These are phyloP conservation scores for Semaprochilodus insignis DNA, from an alignment of 2,797 vertebrate species.

Conservation along the genomic window DNA sequence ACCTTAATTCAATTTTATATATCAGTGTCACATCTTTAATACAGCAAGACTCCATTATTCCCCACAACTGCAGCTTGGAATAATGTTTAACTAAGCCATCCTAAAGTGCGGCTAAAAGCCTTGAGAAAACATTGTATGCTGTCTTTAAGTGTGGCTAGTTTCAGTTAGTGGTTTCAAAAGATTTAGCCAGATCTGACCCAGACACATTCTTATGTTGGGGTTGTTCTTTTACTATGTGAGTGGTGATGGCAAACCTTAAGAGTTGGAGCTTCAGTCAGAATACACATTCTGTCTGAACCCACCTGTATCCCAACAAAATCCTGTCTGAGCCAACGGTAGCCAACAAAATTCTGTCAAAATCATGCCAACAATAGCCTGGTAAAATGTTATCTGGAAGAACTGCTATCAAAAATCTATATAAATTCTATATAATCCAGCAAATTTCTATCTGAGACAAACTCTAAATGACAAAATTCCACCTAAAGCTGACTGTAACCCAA, in stretches of 20 bases:
- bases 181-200: not conserved
- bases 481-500: too few species aligned
- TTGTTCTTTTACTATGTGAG: not conserved
- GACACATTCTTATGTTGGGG: not conserved
- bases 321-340: too few species aligned
- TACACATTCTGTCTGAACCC: not conserved
- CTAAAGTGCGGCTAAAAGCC: conserved; percentile 37
- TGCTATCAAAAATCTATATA: too few species aligned
- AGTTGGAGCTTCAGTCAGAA: not conserved
- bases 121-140: conserved; percentile 25
- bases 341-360: too few species aligned
- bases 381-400: too few species aligned
- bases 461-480: too few species aligned
- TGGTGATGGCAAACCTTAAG: not conserved
- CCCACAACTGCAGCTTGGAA: conserved; percentile 52
- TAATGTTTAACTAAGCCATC: conserved; percentile 56
- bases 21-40: conserved; percentile 52
- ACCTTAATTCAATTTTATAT: conserved; percentile 58
- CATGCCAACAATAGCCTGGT: too few species aligned
- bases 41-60: conserved; percentile 56
- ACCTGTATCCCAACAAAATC: too few species aligned
- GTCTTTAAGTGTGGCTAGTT: conserved; percentile 30
- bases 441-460: too few species aligned
- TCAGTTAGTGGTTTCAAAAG: conserved; percentile 9
- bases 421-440: too few species aligned